Conservation (phyloP, 2,113 vertebrate species). For the Nothobranchius furzeri region DNA sequence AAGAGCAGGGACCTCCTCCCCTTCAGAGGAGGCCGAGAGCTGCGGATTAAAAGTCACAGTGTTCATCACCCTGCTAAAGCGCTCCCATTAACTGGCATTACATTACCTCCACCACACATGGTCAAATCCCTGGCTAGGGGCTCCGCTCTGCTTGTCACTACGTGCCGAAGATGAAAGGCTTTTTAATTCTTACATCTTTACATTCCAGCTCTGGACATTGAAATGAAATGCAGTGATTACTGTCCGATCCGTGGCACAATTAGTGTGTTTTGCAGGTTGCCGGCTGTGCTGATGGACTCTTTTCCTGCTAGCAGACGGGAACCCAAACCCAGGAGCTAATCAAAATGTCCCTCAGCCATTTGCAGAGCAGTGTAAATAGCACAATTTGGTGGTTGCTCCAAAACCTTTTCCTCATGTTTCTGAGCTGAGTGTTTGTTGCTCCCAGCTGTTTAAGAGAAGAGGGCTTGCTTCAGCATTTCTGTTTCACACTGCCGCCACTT, state of each 20-base stretch:
- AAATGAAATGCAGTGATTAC: slow-evolving; percentile 53
- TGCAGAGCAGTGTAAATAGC: slow-evolving; percentile 56
- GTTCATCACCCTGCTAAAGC: slow-evolving; percentile 62
- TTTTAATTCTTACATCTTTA: slow-evolving; percentile 52
- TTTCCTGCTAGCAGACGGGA: slow-evolving; percentile 46
- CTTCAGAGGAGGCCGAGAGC: slow-evolving; percentile 46
- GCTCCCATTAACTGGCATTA: slow-evolving; percentile 64
- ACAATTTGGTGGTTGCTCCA: slow-evolving; percentile 24
- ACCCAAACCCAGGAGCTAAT: slow-evolving; percentile 55
- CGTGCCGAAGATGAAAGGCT: slow-evolving; percentile 59
- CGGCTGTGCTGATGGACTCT: slow-evolving; percentile 58
- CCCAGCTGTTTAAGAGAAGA: slow-evolving; percentile 61
- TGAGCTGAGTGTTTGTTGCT: slow-evolving; percentile 47
- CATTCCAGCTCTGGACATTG: slow-evolving; percentile 32
- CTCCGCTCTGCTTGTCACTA: slow-evolving; percentile 45
- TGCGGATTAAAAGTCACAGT: slow-evolving; percentile 68
- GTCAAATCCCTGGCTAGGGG: slow-evolving; percentile 51
- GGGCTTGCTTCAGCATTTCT: slow-evolving; percentile 62
- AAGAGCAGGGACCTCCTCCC: slow-evolving; percentile 50
- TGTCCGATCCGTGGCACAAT: slow-evolving; percentile 61
- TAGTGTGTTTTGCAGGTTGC: slow-evolving; percentile 70
- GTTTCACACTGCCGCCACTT: slow-evolving; percentile 15
- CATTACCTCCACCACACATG: slow-evolving; percentile 48
- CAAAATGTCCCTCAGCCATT: slow-evolving; percentile 69
- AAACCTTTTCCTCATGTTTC: slow-evolving; percentile 41